phyloP scores from a whole-genome alignment of 1,140 invertebrate genomes.

The Drosophila suzukii region DNA sequence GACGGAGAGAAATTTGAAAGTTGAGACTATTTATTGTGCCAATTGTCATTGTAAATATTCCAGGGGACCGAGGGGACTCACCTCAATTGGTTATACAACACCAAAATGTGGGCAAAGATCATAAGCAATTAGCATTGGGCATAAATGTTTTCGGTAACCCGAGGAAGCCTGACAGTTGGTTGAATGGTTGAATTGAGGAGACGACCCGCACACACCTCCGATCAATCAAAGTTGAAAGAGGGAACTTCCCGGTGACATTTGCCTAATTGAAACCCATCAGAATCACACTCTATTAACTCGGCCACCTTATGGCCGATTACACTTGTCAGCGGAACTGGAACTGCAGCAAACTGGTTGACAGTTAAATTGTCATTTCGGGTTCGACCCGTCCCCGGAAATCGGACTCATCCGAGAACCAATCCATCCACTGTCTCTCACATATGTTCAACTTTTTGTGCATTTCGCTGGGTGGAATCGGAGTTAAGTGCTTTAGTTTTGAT shows the following conservation, averaged over 20 bases:
- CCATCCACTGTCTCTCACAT: constrained; percentile 48
- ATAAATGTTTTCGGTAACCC: constrained; percentile 55
- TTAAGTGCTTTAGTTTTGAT: constrained; percentile 84
- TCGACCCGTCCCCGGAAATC: constrained; percentile 10
- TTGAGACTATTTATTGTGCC: constrained; percentile 73
- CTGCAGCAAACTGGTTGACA: constrained; percentile 67
- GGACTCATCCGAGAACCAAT: constrained; percentile 28
- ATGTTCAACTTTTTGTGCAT: constrained; percentile 79
- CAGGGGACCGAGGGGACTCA: constrained; percentile 21
- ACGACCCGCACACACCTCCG: constrained; percentile 44
- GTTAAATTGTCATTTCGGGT: constrained; percentile 77
- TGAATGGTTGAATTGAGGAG: background rate
- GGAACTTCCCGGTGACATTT: constrained; percentile 36
- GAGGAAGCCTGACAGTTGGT: constrained; percentile 70
- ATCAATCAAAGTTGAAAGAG: constrained; percentile 43
- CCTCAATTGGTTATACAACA: constrained; percentile 63
- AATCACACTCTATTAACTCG: constrained; percentile 37
- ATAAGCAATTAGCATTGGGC: constrained; percentile 72
- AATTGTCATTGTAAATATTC: constrained; percentile 55
- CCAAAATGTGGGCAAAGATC: constrained; percentile 75
- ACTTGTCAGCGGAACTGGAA: constrained; percentile 67
- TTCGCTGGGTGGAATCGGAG: constrained; percentile 61
- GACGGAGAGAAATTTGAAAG: constrained; percentile 65
- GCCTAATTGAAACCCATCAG: constrained; percentile 71
- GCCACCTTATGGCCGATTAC: constrained; percentile 66